Evolutionary conservation across 2,113 vertebrate species (phyloP).

Genomic region (Anhinga anhinga): DNA sequence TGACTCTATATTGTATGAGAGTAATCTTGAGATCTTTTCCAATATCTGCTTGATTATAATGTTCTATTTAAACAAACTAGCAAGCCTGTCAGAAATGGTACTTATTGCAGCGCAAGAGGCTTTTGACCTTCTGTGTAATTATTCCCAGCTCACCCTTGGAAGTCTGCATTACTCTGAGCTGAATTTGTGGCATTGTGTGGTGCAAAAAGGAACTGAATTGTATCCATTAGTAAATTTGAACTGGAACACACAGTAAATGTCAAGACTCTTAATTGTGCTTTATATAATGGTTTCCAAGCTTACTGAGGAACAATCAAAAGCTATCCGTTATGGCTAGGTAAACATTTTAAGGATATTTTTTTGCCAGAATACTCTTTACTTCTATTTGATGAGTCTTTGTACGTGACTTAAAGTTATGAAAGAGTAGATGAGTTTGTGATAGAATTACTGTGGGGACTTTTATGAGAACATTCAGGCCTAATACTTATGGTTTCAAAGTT

Average conservation of each 20-base stretch:
- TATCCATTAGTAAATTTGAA: slow-evolving; percentile 76
- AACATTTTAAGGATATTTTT: slow-evolving; percentile 72
- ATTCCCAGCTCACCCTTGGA: slow-evolving; percentile 67
- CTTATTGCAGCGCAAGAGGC: slow-evolving; percentile 68
- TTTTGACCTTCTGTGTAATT: slow-evolving; percentile 78
- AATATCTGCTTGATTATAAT: slow-evolving; percentile 20
- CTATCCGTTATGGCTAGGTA: slow-evolving; percentile 78
- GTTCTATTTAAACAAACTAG: slow-evolving; percentile 50
- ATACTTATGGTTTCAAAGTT: not conserved
- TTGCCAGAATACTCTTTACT: slow-evolving; percentile 66
- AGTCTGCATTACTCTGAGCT: slow-evolving; percentile 65
- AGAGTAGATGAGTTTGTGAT: slow-evolving; percentile 62
- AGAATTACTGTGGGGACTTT: slow-evolving; percentile 1
- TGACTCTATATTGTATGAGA: not conserved
- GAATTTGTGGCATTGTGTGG: slow-evolving; percentile 66
- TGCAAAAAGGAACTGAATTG: slow-evolving; percentile 62
- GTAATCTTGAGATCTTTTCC: slow-evolving; percentile 27
- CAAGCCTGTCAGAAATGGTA: slow-evolving; percentile 56
- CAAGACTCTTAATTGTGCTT: slow-evolving; percentile 76
- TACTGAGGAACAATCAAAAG: slow-evolving; percentile 77
- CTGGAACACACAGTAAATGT: slow-evolving; percentile 76
- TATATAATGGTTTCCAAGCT: slow-evolving; percentile 72
- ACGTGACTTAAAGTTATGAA: slow-evolving; percentile 63
- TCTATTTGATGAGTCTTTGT: slow-evolving; percentile 68
- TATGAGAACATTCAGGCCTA: not conserved